A percentile compares a stretch with the other conserved stretches of the same genome.
Conservation (phyloP, 2,113 vertebrate species). For the Coptodon rendalli region DNA sequence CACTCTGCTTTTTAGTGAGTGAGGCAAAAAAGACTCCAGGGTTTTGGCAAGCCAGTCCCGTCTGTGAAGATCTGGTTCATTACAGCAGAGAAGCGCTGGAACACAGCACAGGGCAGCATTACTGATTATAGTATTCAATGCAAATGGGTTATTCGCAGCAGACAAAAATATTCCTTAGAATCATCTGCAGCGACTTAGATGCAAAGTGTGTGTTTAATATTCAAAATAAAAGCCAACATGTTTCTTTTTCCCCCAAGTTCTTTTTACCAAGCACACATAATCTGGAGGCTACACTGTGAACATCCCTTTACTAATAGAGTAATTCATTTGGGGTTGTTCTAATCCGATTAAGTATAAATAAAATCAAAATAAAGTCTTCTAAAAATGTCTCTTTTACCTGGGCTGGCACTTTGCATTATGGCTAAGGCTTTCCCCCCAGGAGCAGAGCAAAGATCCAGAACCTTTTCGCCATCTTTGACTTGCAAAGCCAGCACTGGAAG, state of each 20-base stretch:
- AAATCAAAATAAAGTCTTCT: background rate
- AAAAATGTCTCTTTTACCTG: conserved; percentile 70
- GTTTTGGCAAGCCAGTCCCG: conserved; percentile 76
- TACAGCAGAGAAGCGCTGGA: conserved; percentile 83
- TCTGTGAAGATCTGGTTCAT: conserved; percentile 81
- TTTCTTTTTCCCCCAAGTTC: background rate
- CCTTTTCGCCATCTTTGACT: conserved; percentile 76
- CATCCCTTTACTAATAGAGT: background rate
- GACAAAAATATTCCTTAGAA: background rate
- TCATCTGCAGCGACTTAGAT: background rate
- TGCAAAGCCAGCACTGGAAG: conserved; percentile 87
- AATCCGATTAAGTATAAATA: background rate
- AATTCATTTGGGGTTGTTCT: background rate
- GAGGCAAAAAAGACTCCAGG: conserved; percentile 87
- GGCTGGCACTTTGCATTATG: conserved; percentile 81
- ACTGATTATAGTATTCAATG: background rate
- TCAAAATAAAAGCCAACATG: background rate
- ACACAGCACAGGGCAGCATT: background rate
- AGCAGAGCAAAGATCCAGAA: conserved; percentile 92
- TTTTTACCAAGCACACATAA: background rate
- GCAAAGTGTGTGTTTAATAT: background rate
- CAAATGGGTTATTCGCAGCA: background rate
- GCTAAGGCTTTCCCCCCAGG: conserved; percentile 91
- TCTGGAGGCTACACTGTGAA: background rate
- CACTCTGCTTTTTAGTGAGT: conserved; percentile 65